phyloP scores from a whole-genome alignment of 2,113 vertebrate genomes.

The Arizona elegans region DNA sequence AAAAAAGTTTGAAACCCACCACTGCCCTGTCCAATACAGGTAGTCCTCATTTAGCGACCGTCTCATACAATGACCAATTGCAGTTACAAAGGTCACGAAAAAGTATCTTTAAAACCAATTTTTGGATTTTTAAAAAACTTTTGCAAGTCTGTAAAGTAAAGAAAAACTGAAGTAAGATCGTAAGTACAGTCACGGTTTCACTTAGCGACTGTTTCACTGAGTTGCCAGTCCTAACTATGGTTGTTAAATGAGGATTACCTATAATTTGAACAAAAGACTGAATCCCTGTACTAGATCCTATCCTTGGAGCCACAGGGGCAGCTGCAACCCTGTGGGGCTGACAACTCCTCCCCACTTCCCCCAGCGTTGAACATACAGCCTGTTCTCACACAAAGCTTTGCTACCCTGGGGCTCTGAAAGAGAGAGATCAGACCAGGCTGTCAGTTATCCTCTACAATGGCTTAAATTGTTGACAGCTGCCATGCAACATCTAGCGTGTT shows the following conservation, averaged over 20 bases:
- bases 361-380: neutral
- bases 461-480: slow-evolving; percentile 30
- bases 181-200: neutral
- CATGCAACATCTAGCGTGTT: slow-evolving; percentile 5
- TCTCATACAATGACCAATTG: neutral
- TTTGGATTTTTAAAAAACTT: neutral
- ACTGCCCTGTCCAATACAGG: neutral
- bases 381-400: neutral
- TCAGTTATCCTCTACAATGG: slow-evolving; percentile 10
- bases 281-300: neutral
- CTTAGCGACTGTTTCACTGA: neutral
- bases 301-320: neutral
- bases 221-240: neutral
- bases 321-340: neutral
- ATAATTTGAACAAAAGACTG: neutral
- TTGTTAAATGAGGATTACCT: neutral
- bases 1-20: too few relatives aligned
- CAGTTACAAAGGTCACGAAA: neutral
- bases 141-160: neutral
- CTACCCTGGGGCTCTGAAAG: neutral
- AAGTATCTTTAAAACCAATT: neutral
- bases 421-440: slow-evolving; percentile 2
- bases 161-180: neutral
- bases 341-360: neutral
- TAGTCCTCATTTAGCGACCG: neutral